Conservation (phyloP, 2,797 vertebrate species). For the Huso huso region DNA sequence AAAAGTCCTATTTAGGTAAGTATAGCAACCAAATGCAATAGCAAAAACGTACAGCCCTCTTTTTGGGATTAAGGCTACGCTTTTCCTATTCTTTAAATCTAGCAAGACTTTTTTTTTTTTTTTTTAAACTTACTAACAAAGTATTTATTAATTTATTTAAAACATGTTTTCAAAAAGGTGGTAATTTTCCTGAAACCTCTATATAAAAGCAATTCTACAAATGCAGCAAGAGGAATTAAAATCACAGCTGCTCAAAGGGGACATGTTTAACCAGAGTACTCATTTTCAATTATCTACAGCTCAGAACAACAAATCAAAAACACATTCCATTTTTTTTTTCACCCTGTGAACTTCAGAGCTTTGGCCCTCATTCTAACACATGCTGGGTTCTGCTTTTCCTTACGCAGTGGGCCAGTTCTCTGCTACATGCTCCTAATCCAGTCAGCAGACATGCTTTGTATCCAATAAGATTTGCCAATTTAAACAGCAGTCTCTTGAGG, state of each 20-base stretch:
- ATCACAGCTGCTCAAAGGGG: not conserved
- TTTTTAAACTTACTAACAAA: too few species aligned
- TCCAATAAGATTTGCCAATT: constrained; percentile 74
- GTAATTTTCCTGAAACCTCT: too few species aligned
- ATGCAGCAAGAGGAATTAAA: too few species aligned
- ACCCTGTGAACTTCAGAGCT: constrained; percentile 36
- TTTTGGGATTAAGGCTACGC: too few species aligned
- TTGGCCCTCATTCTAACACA: constrained; percentile 33
- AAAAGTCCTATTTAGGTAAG: too few species aligned
- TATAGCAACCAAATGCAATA: too few species aligned
- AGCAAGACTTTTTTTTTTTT: too few species aligned
- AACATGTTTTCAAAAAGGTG: too few species aligned
- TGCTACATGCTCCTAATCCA: constrained; percentile 56
- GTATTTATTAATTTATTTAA: too few species aligned
- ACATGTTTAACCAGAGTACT: constrained; percentile 25
- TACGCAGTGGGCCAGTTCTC: constrained; percentile 25
- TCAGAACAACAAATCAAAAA: constrained; percentile 46
- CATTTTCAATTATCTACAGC: constrained; percentile 33
- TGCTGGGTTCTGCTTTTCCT: constrained; percentile 18
- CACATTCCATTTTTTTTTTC: constrained; percentile 34
- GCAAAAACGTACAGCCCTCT: too few species aligned
- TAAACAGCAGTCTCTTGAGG: constrained; percentile 67
- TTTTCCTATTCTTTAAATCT: too few species aligned
- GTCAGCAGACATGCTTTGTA: constrained; percentile 62
- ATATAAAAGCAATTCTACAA: too few species aligned